Evolutionary conservation across 2,797 vertebrate genomes (phyloP), one percentile per base, ranked within the genome.

Genomic region (Lepilemur septentrionalis): DNA sequence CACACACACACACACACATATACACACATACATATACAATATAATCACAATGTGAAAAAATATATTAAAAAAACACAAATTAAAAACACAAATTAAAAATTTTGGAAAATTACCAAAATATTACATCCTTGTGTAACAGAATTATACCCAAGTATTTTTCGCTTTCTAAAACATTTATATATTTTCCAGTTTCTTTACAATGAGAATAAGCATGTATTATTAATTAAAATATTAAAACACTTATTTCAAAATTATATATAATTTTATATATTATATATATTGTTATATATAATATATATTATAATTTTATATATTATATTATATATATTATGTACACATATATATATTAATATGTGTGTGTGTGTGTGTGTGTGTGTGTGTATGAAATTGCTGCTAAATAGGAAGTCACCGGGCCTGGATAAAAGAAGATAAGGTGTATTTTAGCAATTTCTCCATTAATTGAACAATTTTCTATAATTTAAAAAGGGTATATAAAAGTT

Each of bases 181-280:
- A 55, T 75, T 92, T 97, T 85, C 70, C 10, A 69, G 30, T 76
- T 76, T 91, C 10, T 86, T 41, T 80, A 89, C 32, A 80, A 43
- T 72, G 5, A 65, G 52, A 28, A 82, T 84, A 94, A 86, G 17
- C 11, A 43, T 83, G 17, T 86, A 84, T 83, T 96, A 81, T 43
- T 75, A 94, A 82, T 69, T 89, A 91, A 93, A 96, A 91, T 67
- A 89, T 12, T 72, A 85, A 95, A 73, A 61, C 18, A 85, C 9
- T 67, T 41, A 78, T 78, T 63, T 91, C 4, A 75, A 70, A 87
- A 35, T 14, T 38, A 43, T 63, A 63, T 28, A 43, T 48, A 28
- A n/a, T n/a, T n/a, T n/a, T n/a, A n/a, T n/a, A n/a, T n/a, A n/a
- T n/a, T n/a, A n/a, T n/a, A n/a, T n/a, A n/a, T n/a, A n/a, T n/a